These are phyloP conservation scores for Vesta saturnalis DNA, from an alignment of 2,888 invertebrate species.

Conservation along the genomic window DNA sequence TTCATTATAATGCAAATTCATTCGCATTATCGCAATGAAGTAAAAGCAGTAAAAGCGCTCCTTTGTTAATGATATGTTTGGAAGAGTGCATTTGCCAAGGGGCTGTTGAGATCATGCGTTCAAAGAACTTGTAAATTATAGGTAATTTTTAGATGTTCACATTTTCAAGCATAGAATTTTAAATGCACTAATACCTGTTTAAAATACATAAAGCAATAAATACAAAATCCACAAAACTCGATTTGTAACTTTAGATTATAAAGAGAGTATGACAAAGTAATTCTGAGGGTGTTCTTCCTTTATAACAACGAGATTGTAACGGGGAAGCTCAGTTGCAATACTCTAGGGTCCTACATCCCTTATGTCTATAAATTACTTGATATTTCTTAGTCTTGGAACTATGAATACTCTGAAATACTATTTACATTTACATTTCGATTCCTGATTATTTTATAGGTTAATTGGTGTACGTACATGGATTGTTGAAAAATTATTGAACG, in stretches of 20 bases:
- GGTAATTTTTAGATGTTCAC: not conserved
- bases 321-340: slow-evolving; percentile 18
- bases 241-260: slow-evolving; percentile 10
- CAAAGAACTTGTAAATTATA: not conserved
- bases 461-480: too few relatives aligned
- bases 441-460: not conserved
- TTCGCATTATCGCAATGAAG: not conserved
- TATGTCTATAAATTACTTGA: slow-evolving; percentile 18
- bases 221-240: slow-evolving; percentile 6
- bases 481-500: too few relatives aligned
- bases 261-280: slow-evolving; percentile 13
- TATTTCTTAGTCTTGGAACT: slow-evolving; percentile 17
- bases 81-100: not conserved
- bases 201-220: not conserved
- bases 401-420: slow-evolving; percentile 11
- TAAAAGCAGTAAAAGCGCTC: not conserved
- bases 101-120: slow-evolving; percentile 1
- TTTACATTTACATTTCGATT: slow-evolving; percentile 4
- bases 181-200: not conserved
- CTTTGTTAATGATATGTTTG: slow-evolving; percentile 2
- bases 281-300: slow-evolving; percentile 18
- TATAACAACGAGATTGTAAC: slow-evolving; percentile 22
- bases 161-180: too few relatives aligned
- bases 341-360: slow-evolving; percentile 21
- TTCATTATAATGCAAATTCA: not conserved